phyloP scores from a whole-genome alignment of 1,140 invertebrate species.

The Drosophila yakuba region DNA sequence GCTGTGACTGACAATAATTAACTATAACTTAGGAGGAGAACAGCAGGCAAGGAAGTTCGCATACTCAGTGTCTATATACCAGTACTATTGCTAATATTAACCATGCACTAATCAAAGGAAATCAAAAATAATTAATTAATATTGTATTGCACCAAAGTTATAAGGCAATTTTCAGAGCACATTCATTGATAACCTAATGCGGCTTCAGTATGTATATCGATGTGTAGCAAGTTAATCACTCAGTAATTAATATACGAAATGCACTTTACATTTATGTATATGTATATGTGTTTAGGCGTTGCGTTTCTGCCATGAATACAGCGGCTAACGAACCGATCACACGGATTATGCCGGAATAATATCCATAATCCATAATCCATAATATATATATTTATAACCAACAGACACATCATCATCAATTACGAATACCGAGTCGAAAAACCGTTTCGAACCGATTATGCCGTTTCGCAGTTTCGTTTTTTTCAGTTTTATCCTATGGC shows the following conservation, averaged over 20 bases:
- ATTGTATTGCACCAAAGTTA: constrained; percentile 71
- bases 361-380: constrained; percentile 15
- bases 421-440: constrained; percentile 51
- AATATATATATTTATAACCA: constrained; percentile 31
- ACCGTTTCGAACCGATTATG: constrained; percentile 44
- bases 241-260: constrained; percentile 38
- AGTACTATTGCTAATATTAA: constrained; percentile 41
- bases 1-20: constrained; percentile 84
- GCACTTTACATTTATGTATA: constrained; percentile 81
- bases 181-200: constrained; percentile 74
- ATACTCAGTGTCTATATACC: constrained; percentile 69
- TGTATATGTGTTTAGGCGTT: constrained; percentile 82
- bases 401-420: constrained; percentile 77
- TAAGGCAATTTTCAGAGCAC: constrained; percentile 70
- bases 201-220: constrained; percentile 73
- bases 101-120: constrained; percentile 36
- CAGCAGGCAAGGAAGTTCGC: constrained; percentile 45
- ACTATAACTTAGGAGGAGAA: constrained; percentile 56
- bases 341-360: constrained; percentile 50
- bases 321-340: constrained; percentile 37
- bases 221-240: constrained; percentile 75
- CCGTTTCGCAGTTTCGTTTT: constrained; percentile 40
- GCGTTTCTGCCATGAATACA: constrained; percentile 81
- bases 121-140: neutral
- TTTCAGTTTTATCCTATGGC: constrained; percentile 10